Percentiles rank a stretch among this genome's conserved stretches.
Conservation (phyloP, 64 coral and sea anemone species). For the Actinia tenebrosa region DNA sequence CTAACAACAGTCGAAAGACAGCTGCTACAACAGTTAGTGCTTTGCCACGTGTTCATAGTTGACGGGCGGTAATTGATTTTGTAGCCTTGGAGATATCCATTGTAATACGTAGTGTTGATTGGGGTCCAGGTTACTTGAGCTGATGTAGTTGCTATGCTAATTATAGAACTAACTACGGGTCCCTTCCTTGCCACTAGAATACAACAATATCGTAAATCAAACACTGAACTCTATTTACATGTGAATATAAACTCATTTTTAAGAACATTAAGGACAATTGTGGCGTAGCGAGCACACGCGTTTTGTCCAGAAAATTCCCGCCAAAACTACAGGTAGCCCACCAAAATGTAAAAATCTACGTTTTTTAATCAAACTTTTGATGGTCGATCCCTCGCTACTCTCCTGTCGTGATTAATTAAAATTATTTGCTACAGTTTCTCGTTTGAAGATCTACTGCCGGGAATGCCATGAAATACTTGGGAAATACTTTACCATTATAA, state of each 20-base stretch:
- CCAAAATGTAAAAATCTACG: too few relatives aligned
- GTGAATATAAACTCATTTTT: too few relatives aligned
- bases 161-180: neutral
- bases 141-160: neutral
- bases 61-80: neutral
- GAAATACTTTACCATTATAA: neutral
- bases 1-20: neutral
- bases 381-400: too few relatives aligned
- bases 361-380: too few relatives aligned
- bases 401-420: too few relatives aligned
- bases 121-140: constrained; percentile 5
- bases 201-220: neutral
- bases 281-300: too few relatives aligned
- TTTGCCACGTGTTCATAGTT: neutral
- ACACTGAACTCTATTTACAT: neutral
- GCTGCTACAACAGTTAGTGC: neutral
- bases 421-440: too few relatives aligned
- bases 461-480: too few relatives aligned
- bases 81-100: neutral
- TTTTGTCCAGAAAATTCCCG: too few relatives aligned
- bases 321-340: too few relatives aligned
- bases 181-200: neutral
- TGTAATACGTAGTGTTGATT: neutral
- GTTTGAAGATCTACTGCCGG: too few relatives aligned
- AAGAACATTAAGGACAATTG: too few relatives aligned